Percentiles rank a stretch among this genome's conserved stretches.
phyloP scores from a whole-genome alignment of 23 tunicate species.

The Styela plicata region DNA sequence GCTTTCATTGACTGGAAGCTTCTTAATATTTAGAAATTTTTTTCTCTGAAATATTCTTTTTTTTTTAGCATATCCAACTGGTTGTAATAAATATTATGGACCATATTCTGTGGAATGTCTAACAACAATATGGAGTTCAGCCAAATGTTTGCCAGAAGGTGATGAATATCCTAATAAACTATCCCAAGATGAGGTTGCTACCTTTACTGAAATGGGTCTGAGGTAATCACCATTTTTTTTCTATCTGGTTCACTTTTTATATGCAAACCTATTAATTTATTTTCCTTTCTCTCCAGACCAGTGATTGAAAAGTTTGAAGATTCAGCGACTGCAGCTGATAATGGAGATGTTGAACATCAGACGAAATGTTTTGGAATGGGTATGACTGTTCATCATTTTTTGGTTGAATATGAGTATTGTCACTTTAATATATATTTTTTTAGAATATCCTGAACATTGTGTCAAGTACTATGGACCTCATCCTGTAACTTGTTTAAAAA shows the following conservation, averaged over 20 bases:
- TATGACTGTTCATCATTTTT: not conserved
- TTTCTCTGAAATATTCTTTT: not conserved
- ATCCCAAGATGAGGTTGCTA: not conserved
- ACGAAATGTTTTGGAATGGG: slow-evolving; percentile 37
- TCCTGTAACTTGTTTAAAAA: slow-evolving; percentile 7
- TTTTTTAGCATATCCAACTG: slow-evolving; percentile 8
- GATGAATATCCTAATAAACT: slow-evolving; percentile 3
- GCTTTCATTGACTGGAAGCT: too few species aligned
- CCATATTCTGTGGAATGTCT: slow-evolving; percentile 18
- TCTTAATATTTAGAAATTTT: not conserved
- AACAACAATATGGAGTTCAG: slow-evolving; percentile 16
- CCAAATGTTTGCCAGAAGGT: slow-evolving; percentile 23
- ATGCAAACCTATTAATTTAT: not conserved
- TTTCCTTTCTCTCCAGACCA: not conserved
- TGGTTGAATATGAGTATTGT: too few species aligned
- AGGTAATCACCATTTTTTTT: too few species aligned
- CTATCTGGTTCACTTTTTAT: too few species aligned
- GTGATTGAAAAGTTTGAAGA: slow-evolving; percentile 6
- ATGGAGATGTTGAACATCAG: slow-evolving; percentile 15
- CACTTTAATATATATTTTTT: too few species aligned
- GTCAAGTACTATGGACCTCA: slow-evolving; percentile 21
- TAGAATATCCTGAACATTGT: slow-evolving; percentile 17
- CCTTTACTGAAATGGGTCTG: slow-evolving; percentile 9
- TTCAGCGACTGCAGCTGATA: slow-evolving; percentile 18
- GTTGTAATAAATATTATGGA: slow-evolving; percentile 15